Conservation (phyloP, 2,888 invertebrate genomes). For the Troides oblongomaculatus region DNA sequence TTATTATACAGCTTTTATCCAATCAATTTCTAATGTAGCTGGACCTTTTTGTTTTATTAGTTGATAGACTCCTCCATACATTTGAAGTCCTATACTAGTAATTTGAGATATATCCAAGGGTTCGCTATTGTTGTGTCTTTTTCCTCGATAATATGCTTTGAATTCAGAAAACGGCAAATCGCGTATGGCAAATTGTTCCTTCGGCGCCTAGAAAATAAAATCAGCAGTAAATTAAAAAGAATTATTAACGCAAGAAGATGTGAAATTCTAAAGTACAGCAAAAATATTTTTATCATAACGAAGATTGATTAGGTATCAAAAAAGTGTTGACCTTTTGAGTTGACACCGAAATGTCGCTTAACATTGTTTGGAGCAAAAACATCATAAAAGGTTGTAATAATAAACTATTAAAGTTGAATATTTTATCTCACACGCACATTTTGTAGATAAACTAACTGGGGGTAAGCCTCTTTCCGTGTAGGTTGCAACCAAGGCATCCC, state of each 20-base stretch:
- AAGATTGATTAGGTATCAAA: not conserved
- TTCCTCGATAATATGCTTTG: conserved; percentile 82
- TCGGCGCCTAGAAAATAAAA: conserved; percentile 70
- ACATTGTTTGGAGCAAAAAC: not conserved
- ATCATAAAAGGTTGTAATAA: not conserved
- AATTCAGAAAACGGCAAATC: conserved; percentile 78
- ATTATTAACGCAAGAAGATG: too few relatives aligned
- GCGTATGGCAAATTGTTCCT: conserved; percentile 74
- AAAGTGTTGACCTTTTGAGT: not conserved
- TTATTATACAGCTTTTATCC: conserved; percentile 70
- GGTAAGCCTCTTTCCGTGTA: too few relatives aligned
- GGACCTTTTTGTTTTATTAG: conserved; percentile 82
- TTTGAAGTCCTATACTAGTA: conserved; percentile 82
- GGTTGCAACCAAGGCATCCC: too few relatives aligned
- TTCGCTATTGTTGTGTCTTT: conserved; percentile 75
- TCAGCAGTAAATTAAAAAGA: too few relatives aligned
- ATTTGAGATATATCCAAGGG: conserved; percentile 79
- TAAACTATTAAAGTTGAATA: not conserved
- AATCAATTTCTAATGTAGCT: conserved; percentile 82
- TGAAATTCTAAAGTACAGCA: too few relatives aligned
- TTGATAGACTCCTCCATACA: conserved; percentile 83
- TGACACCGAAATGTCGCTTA: not conserved
- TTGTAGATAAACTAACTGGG: too few relatives aligned
- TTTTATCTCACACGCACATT: not conserved
- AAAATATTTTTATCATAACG: too few relatives aligned